Evolutionary conservation across 2,888 invertebrate genomes (phyloP), one percentile per base, ranked within the genome.

Genomic region (Erebia epiphron): DNA sequence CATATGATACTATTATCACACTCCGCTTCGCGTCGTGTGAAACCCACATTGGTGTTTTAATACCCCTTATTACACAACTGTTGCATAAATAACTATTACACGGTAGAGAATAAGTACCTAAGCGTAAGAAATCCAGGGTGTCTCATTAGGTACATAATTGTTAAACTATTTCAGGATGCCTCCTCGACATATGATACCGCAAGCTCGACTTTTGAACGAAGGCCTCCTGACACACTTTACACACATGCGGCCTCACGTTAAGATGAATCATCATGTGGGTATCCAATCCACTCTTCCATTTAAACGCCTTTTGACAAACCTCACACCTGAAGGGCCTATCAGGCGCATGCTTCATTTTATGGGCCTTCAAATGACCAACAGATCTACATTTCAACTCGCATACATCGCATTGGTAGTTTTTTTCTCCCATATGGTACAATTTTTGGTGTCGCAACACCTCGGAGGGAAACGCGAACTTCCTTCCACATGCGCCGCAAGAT

Each of bases 321-420:
- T 46, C 56, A 10, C 84, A 84, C 11, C 76, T 76, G 21, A 77
- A 83, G 26, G 82, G 81, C 16, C 81, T 82, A 4, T 76, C 79
- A 1, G 78, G 72, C 13, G 81, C 80, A 70, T 87, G 88, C 14
- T 75, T 78, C 0, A 75, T 62, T 43, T 77, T 74, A 18, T 83
- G 83, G 18, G 77, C 71, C 13, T 73, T 78, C 50, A 89, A 75
- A 67, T 82, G 79, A 0, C 79, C 46, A 4, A 79, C 77, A 46
- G 82, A 78, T 46, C 84, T 86, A 72, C 94, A 94, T 0, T 79
- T 83, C 76, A 91, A 94, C 18, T 88, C 83, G 56, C 56, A 56
- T 0, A 56, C 56, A 13, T 56, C 56, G 13, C 56, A 56, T 21
- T 18, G 18, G 21, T 21, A 56, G 13, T 56, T 56, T 41, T 26